phyloP scores from a whole-genome alignment of 2,888 invertebrate genomes.

The Lasiommata megera region DNA sequence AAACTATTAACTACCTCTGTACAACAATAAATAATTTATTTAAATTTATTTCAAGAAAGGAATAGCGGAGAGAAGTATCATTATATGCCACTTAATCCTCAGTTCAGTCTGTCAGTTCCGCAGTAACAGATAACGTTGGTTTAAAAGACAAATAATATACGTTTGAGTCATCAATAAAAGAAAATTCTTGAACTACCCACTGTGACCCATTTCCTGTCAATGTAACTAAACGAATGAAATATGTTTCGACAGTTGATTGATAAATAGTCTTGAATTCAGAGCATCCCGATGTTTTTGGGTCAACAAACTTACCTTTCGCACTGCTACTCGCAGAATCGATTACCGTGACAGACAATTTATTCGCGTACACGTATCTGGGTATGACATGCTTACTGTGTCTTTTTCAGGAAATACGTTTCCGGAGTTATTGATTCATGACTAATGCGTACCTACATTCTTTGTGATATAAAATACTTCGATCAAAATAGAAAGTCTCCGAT shows the following conservation, averaged over 20 bases:
- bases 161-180: neutral
- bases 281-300: slow-evolving; percentile 13
- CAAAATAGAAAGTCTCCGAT: too few relatives aligned
- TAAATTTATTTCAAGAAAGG: neutral
- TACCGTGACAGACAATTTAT: slow-evolving; percentile 14
- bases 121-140: neutral
- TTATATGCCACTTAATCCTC: too few relatives aligned
- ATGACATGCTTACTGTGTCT: slow-evolving; percentile 4
- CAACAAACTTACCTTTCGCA: slow-evolving; percentile 13
- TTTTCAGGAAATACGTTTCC: slow-evolving; percentile 1
- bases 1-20: slow-evolving; percentile 1
- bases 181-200: neutral
- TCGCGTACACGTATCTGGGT: slow-evolving; percentile 3
- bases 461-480: too few relatives aligned
- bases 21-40: neutral
- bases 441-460: neutral
- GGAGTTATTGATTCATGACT: slow-evolving; percentile 1
- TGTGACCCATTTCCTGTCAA: neutral
- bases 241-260: slow-evolving; percentile 14
- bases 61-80: too few relatives aligned
- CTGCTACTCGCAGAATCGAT: slow-evolving; percentile 7
- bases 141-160: neutral
- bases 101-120: neutral
- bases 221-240: slow-evolving; percentile 3
- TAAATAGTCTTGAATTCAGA: slow-evolving; percentile 12